Conservation (phyloP, 2,888 invertebrate genomes). For the Dorcus parallelipipedus region DNA sequence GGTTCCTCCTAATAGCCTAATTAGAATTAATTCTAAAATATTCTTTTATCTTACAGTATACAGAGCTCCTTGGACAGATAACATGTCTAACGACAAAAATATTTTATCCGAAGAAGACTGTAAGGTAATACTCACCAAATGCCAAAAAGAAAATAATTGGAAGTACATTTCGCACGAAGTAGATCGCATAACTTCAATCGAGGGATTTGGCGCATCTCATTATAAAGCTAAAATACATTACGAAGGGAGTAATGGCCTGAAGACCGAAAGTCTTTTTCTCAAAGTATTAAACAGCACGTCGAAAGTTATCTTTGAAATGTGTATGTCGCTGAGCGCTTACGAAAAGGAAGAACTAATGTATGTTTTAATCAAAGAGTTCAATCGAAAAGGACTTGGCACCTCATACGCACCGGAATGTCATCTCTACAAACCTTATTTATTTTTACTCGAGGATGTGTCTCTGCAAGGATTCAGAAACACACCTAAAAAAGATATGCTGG, state of each 20-base stretch:
- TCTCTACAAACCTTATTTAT: slow-evolving; percentile 29
- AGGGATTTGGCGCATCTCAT: slow-evolving; percentile 24
- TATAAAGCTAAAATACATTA: slow-evolving; percentile 17
- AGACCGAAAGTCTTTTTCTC: slow-evolving; percentile 13
- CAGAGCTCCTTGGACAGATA: neutral
- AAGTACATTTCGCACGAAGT: slow-evolving; percentile 17
- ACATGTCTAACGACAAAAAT: neutral
- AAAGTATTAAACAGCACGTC: slow-evolving; percentile 17
- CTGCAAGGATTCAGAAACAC: slow-evolving; percentile 23
- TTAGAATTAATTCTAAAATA: no score
- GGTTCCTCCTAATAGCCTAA: no score
- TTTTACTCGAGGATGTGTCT: slow-evolving; percentile 36
- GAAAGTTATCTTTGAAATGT: slow-evolving; percentile 16
- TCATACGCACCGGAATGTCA: slow-evolving; percentile 34
- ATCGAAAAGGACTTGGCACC: slow-evolving; percentile 25
- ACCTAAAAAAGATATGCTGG: slow-evolving; percentile 43
- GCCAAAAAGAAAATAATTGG: slow-evolving; percentile 6
- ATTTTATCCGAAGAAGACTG: slow-evolving; percentile 18
- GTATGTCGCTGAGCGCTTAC: slow-evolving; percentile 26
- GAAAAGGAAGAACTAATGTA: slow-evolving; percentile 39
- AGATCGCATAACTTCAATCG: slow-evolving; percentile 19
- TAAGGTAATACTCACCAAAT: slow-evolving; percentile 17
- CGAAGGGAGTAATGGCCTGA: slow-evolving; percentile 4
- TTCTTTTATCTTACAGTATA: no score
- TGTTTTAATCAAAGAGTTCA: slow-evolving; percentile 26